These are phyloP conservation scores for Pseudonaja textilis DNA, from an alignment of 2,113 vertebrate species.

Conservation along the genomic window DNA sequence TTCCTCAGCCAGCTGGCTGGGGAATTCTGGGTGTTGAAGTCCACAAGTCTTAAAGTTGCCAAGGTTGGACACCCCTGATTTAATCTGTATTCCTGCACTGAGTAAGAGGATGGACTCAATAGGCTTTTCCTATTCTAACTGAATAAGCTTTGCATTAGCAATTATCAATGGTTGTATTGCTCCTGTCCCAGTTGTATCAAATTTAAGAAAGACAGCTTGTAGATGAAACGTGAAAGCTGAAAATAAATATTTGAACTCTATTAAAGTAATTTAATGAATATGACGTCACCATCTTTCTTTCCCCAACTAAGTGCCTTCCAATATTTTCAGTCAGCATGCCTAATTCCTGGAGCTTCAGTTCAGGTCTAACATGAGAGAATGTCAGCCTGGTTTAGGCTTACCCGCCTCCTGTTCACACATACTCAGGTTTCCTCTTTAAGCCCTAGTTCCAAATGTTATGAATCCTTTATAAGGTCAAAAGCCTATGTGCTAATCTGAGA, in stretches of 20 bases:
- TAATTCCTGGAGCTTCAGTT: not conserved
- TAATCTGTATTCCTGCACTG: not conserved
- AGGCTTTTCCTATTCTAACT: not conserved
- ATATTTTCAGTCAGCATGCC: not conserved
- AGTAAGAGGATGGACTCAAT: not conserved
- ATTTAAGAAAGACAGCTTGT: not conserved
- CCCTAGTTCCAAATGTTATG: slow-evolving; percentile 26
- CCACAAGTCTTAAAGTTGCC: too few relatives aligned
- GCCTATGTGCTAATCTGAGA: slow-evolving; percentile 54
- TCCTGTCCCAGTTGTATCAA: not conserved
- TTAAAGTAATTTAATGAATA: not conserved
- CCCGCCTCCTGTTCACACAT: not conserved
- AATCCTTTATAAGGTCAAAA: slow-evolving; percentile 56
- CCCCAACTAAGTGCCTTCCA: not conserved
- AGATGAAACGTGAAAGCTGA: not conserved
- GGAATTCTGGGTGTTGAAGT: too few relatives aligned
- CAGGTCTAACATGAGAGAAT: not conserved
- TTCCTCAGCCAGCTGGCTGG: too few relatives aligned
- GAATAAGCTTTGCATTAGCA: not conserved
- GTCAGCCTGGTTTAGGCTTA: not conserved
- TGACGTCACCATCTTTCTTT: not conserved
- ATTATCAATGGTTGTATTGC: not conserved
- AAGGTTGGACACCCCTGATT: too few relatives aligned
- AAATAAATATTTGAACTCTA: not conserved
- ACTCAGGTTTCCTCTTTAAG: not conserved